A percentile compares a stretch with the other conserved stretches of the same genome.
Conservation (phyloP, 2,113 vertebrate genomes). For the Rhegmatorhina hoffmannsi region DNA sequence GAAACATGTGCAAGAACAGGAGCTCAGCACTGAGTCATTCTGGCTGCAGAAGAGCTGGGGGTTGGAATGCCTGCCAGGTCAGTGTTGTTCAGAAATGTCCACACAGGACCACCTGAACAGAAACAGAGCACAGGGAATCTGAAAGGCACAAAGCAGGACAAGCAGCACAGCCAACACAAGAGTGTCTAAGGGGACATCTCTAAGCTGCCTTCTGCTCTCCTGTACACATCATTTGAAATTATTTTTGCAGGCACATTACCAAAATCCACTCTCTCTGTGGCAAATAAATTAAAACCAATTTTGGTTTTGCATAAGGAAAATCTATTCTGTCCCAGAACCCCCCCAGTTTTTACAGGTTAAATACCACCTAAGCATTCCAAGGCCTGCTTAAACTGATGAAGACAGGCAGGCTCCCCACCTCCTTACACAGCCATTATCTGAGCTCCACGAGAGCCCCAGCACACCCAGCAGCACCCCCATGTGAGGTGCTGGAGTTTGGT, state of each 20-base stretch:
- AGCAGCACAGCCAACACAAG: not conserved
- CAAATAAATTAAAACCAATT: not conserved
- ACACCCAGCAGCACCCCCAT: not conserved
- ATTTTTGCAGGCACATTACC: not conserved
- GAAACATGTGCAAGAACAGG: not conserved
- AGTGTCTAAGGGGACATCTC: not conserved
- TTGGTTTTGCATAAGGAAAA: not conserved
- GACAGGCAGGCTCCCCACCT: not conserved
- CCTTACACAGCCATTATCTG: not conserved
- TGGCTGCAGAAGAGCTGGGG: not conserved
- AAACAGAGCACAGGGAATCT: not conserved
- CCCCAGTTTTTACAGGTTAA: not conserved
- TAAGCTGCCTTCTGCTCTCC: not conserved
- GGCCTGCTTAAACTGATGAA: not conserved
- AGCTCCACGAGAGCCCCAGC: not conserved
- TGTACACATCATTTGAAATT: rapidly evolving
- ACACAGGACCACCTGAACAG: not conserved
- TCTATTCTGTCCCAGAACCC: not conserved
- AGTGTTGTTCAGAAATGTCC: not conserved
- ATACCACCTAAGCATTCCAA: not conserved
- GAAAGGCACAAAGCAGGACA: not conserved
- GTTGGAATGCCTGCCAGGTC: not conserved
- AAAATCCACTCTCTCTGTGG: not conserved
- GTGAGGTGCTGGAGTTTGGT: rapidly evolving
- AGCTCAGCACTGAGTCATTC: not conserved